Evolutionary conservation across 92 coral and sea anemone genomes (phyloP).

Genomic region (Paragorgia papillata): DNA sequence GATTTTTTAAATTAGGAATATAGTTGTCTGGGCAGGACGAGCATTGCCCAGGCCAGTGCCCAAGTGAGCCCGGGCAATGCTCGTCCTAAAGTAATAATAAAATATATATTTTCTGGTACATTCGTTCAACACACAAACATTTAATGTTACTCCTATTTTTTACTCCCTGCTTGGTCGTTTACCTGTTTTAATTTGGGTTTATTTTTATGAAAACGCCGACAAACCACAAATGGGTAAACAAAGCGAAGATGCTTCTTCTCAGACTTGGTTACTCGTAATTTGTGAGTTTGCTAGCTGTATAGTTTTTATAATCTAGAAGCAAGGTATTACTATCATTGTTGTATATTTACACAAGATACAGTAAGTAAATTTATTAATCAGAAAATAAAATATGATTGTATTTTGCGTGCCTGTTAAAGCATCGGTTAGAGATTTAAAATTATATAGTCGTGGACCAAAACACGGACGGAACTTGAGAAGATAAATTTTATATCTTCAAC

Average conservation of each 20-base stretch:
- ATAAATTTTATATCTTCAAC: too few species aligned
- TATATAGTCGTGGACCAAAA: too few species aligned
- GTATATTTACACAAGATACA: background rate
- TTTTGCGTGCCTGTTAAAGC: background rate
- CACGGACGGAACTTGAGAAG: too few species aligned
- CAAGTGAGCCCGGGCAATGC: too few species aligned
- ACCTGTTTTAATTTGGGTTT: background rate
- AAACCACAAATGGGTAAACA: background rate
- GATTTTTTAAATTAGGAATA: too few species aligned
- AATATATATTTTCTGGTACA: too few species aligned
- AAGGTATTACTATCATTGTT: background rate
- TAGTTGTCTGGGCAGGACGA: too few species aligned
- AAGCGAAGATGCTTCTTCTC: background rate
- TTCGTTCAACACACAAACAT: too few species aligned
- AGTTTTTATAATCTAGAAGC: background rate
- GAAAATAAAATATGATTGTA: background rate
- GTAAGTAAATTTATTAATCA: background rate
- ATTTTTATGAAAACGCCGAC: background rate
- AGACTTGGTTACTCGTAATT: background rate
- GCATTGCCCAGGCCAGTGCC: too few species aligned
- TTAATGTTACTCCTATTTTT: background rate
- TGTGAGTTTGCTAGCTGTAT: background rate
- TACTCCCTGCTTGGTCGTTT: too few species aligned
- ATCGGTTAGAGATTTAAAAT: too few species aligned
- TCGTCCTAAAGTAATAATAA: too few species aligned